phyloP scores from a whole-genome alignment of 2,113 vertebrate genomes.

The Tretioscincus oriximinensis region DNA sequence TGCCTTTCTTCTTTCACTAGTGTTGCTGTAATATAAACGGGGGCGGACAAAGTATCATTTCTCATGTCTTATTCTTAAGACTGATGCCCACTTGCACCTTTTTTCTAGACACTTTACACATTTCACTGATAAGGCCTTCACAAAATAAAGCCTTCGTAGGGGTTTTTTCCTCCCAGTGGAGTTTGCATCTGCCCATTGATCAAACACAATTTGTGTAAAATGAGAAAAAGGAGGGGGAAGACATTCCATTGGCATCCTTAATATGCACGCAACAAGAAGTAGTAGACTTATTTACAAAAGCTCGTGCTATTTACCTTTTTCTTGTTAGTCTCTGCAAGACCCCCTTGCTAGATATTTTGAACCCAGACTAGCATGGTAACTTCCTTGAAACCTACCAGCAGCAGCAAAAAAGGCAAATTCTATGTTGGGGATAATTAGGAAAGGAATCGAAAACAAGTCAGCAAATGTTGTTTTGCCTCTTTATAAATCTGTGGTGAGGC shows the following conservation, averaged over 20 bases:
- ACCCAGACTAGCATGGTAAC: no score
- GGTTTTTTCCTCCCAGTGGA: background rate
- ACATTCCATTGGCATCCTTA: background rate
- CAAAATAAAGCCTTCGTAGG: background rate
- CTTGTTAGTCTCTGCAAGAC: no score
- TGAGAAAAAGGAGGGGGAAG: background rate
- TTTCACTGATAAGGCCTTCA: background rate
- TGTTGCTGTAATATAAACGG: background rate
- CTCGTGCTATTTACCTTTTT: no score
- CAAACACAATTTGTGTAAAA: background rate
- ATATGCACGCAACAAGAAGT: background rate
- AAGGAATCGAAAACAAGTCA: no score
- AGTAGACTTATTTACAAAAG: no score
- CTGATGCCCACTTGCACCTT: background rate
- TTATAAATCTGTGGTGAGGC: no score
- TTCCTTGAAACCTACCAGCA: no score
- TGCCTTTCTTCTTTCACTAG: background rate
- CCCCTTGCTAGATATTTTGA: no score
- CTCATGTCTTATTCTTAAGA: background rate
- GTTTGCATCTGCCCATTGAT: background rate
- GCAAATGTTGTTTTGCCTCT: no score
- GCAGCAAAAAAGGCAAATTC: no score
- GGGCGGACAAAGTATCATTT: slow-evolving; percentile 8
- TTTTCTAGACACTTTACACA: background rate
- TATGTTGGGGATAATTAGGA: no score